Evolutionary conservation across 2,113 vertebrate species (phyloP).

Genomic region (Xenopus laevis): DNA sequence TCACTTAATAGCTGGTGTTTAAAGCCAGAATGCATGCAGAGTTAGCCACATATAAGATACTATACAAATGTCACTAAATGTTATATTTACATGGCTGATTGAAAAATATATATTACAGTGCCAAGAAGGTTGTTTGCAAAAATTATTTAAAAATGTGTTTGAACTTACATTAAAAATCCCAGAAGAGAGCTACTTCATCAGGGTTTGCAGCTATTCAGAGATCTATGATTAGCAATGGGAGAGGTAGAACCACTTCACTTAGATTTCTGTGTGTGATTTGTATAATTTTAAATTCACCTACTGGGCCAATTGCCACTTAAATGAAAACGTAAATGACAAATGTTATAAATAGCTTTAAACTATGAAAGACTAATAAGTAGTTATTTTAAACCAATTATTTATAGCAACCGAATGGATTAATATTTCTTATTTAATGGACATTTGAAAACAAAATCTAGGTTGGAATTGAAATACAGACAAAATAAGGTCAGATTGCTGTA

Average conservation of each 20-base stretch:
- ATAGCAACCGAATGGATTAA: too few species aligned
- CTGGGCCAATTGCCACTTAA: constrained; percentile 37
- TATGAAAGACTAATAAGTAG: too few species aligned
- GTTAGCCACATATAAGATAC: too few species aligned
- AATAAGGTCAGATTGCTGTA: too few species aligned
- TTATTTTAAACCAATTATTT: too few species aligned
- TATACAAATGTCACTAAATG: too few species aligned
- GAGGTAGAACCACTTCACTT: constrained; percentile 27
- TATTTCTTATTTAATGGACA: too few species aligned
- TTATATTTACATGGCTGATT: not conserved
- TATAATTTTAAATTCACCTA: constrained; percentile 33
- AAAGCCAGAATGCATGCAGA: too few species aligned
- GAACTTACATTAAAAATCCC: constrained; percentile 25
- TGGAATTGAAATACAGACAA: too few species aligned
- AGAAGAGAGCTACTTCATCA: constrained; percentile 38
- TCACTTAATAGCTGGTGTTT: too few species aligned
- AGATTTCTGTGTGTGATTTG: constrained; percentile 24
- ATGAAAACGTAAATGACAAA: not conserved
- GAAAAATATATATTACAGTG: not conserved
- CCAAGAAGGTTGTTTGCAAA: not conserved
- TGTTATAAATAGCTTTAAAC: too few species aligned
- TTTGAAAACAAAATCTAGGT: too few species aligned
- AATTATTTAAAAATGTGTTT: constrained; percentile 14
- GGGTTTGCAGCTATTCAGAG: constrained; percentile 16
- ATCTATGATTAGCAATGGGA: constrained; percentile 32